Evolutionary conservation across 1,140 invertebrate genomes (phyloP), one percentile per base, ranked within the genome.

Genomic region (Paralvinella palmiformis): DNA sequence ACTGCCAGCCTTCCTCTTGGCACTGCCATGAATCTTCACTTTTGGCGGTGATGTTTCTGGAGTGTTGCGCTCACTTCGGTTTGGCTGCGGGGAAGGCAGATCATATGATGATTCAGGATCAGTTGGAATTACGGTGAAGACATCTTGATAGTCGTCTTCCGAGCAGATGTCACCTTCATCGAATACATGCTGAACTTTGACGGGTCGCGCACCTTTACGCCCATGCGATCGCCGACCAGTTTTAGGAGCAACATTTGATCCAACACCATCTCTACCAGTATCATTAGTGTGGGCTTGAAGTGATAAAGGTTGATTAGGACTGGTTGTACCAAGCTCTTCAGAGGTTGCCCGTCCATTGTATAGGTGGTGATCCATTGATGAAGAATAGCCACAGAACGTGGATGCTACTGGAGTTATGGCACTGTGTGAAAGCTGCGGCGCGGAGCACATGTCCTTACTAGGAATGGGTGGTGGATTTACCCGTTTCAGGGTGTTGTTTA

Each of bases 401-500:
- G n/a, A n/a, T n/a, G n/a, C n/a, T 7, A 52, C 24, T 52, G 48
- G 48, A 6, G 48, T 27, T 29, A 52, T 52, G 24, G 24, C 24
- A 27, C 48, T 29, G n/a, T 29, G 24, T 22, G 7, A 6, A 2
- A 52, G 24, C 7, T 52, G 24, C 48, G 24, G 24, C 7, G 55
- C 55, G 6, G 29, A 13, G 17, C 22, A 31, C 10, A 36, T 33
- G n/a, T n/a, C n/a, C n/a, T n/a, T n/a, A n/a, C n/a, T n/a, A n/a
- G n/a, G n/a, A n/a, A n/a, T n/a, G n/a, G n/a, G 44, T 27, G 36
- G 27, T 24, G 64, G 50, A 50, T 61, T 62, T 17, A 66, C 52
- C 22, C 64, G 64, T 60, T 66, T 66, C 24, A 66, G 59, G 27
- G 64, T 66, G 59, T 59, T 66, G 59, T 66, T 66, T 31, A 66